A percentile compares a stretch with the other conserved stretches of the same genome.
phyloP scores from a whole-genome alignment of 2,888 invertebrate genomes.

The Oscheius sp. region DNA sequence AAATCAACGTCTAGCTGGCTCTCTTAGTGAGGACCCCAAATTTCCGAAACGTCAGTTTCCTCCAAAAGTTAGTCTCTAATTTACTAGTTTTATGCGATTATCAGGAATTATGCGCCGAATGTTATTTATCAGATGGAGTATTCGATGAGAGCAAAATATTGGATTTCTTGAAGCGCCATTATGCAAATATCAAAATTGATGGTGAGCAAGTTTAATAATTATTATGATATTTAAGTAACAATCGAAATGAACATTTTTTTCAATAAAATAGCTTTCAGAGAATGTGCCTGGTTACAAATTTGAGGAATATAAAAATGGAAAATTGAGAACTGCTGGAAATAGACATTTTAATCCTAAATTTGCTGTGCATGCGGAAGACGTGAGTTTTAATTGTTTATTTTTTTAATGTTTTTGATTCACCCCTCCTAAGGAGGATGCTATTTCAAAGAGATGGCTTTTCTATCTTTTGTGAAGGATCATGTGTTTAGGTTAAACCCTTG shows the following conservation, averaged over 20 bases:
- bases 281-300: constrained; percentile 62
- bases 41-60: constrained; percentile 80
- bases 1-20: constrained; percentile 85
- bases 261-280: too few species aligned
- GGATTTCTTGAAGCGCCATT: constrained; percentile 63
- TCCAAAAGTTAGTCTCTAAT: constrained; percentile 35
- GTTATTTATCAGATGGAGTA: constrained; percentile 50
- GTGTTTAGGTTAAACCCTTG: constrained; percentile 58
- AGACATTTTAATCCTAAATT: constrained; percentile 68
- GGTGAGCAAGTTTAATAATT: too few species aligned
- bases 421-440: too few species aligned
- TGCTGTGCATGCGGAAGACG: constrained; percentile 58
- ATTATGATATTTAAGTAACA: constrained; percentile 19
- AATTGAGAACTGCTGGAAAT: constrained; percentile 57
- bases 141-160: constrained; percentile 59
- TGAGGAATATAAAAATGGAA: constrained; percentile 65
- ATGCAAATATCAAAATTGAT: constrained; percentile 63
- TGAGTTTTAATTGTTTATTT: constrained; percentile 28
- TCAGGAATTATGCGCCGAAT: constrained; percentile 54
- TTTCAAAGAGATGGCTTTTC: background rate
- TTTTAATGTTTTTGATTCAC: background rate
- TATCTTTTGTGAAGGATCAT: background rate
- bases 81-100: background rate
- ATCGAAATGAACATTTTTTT: constrained; percentile 23
- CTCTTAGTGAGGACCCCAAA: constrained; percentile 85